phyloP scores from a whole-genome alignment of 2,113 vertebrate species.

The Casuarius casuarius region DNA sequence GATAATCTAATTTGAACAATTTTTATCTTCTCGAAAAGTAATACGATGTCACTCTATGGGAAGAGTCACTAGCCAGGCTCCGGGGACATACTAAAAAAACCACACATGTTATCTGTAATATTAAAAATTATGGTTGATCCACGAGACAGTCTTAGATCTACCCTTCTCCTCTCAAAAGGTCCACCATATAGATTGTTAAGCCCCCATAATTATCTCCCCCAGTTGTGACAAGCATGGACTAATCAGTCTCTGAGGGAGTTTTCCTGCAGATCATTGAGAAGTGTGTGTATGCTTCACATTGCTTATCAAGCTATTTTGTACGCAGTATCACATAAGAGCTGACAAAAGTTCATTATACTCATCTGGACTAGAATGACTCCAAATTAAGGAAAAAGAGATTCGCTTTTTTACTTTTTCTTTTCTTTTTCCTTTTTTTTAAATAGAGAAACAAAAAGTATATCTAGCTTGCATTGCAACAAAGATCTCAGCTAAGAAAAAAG shows the following conservation, averaged over 20 bases:
- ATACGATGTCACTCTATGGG: constrained; percentile 79
- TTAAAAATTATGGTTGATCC: constrained; percentile 83
- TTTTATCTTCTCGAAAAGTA: constrained; percentile 79
- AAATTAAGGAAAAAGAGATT: constrained; percentile 77
- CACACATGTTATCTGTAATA: constrained; percentile 79
- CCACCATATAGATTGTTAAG: constrained; percentile 85
- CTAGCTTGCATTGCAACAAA: constrained; percentile 69
- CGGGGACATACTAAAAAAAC: constrained; percentile 60
- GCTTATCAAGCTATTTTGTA: constrained; percentile 83
- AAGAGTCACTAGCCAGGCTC: constrained; percentile 76
- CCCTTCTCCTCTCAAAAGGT: constrained; percentile 85
- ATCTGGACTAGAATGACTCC: constrained; percentile 78
- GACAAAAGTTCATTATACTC: constrained; percentile 84
- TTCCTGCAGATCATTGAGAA: constrained; percentile 82
- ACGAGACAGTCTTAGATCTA: constrained; percentile 83
- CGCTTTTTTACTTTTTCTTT: neutral
- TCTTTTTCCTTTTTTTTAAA: neutral
- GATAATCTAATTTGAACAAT: constrained; percentile 85
- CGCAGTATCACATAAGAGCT: constrained; percentile 75
- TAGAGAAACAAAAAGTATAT: neutral
- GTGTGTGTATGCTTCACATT: constrained; percentile 75
- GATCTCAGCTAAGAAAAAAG: constrained; percentile 70
- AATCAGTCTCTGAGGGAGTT: constrained; percentile 95
- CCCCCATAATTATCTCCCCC: constrained; percentile 87
- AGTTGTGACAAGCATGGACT: constrained; percentile 89